phyloP scores from a whole-genome alignment of 2,888 invertebrate genomes.

The Harmothoe impar region DNA sequence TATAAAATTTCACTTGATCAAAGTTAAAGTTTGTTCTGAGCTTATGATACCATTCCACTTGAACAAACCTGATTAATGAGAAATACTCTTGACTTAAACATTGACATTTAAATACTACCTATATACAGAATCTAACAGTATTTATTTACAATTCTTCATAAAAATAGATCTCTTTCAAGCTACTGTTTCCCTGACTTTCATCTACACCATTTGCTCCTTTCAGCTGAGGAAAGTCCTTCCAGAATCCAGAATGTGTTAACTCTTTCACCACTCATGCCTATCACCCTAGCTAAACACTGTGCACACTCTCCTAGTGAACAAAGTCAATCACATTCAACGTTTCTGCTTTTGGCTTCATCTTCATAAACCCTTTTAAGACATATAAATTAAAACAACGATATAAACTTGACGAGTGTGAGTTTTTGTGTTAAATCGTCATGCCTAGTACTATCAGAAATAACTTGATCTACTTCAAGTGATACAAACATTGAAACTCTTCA shows the following conservation, averaged over 20 bases:
- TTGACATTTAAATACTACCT: constrained; percentile 47
- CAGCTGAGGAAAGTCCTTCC: neutral
- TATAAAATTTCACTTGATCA: neutral
- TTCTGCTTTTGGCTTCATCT: constrained; percentile 30
- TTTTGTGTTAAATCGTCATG: neutral
- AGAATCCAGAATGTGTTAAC: neutral
- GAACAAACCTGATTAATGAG: neutral
- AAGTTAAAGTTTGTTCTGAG: too few relatives aligned
- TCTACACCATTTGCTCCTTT: neutral
- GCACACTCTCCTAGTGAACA: neutral
- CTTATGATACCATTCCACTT: neutral
- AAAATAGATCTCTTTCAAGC: constrained; percentile 44
- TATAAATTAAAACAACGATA: constrained; percentile 8
- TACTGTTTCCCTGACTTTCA: constrained; percentile 27
- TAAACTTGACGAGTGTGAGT: neutral
- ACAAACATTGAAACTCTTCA: constrained; percentile 5
- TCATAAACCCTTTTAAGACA: constrained; percentile 40
- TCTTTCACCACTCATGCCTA: neutral
- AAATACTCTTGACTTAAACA: neutral
- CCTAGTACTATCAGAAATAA: neutral
- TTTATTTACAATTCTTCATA: neutral
- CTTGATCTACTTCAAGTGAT: constrained; percentile 51
- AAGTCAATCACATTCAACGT: constrained; percentile 1
- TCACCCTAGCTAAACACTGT: constrained; percentile 13
- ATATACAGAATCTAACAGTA: constrained; percentile 19